phyloP scores from a whole-genome alignment of 2,888 invertebrate species.

The Microctonus aethiopoides region DNA sequence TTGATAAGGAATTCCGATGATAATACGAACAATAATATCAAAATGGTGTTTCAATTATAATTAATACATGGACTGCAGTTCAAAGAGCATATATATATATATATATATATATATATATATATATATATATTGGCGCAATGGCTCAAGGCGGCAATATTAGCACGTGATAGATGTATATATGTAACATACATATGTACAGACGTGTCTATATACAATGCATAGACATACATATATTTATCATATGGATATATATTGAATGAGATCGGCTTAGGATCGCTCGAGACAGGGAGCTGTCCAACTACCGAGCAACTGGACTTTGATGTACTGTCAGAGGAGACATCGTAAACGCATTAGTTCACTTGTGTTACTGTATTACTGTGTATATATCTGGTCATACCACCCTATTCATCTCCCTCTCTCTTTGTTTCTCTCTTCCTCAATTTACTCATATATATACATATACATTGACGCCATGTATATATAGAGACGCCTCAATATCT shows the following conservation, averaged over 20 bases:
- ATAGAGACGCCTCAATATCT: background rate
- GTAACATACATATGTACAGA: too few species aligned
- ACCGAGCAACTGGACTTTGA: slow-evolving; percentile 52
- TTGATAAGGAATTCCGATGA: too few species aligned
- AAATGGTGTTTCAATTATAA: slow-evolving; percentile 11
- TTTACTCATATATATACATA: too few species aligned
- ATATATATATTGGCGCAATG: slow-evolving; percentile 36
- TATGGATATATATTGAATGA: background rate
- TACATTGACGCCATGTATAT: too few species aligned
- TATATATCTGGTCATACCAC: background rate
- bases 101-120: slow-evolving; percentile 38
- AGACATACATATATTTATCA: too few species aligned
- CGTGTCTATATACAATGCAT: too few species aligned
- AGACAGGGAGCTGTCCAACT: slow-evolving; percentile 39
- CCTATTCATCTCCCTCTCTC: too few species aligned
- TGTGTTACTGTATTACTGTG: slow-evolving; percentile 34
- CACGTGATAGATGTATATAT: slow-evolving; percentile 39
- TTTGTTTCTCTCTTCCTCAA: too few species aligned
- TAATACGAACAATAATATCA: too few species aligned
- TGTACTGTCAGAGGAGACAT: slow-evolving; percentile 62
- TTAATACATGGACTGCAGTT: too few species aligned
- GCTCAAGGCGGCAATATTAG: slow-evolving; percentile 45
- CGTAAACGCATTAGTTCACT: slow-evolving; percentile 62
- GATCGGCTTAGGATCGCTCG: slow-evolving; percentile 43
- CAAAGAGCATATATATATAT: too few species aligned